A percentile compares a stretch with the other conserved stretches of the same genome.
These are phyloP conservation scores for Nesometra sesokonis DNA, from an alignment of 35 echinoderm and acorn worm genomes.

Conservation along the genomic window DNA sequence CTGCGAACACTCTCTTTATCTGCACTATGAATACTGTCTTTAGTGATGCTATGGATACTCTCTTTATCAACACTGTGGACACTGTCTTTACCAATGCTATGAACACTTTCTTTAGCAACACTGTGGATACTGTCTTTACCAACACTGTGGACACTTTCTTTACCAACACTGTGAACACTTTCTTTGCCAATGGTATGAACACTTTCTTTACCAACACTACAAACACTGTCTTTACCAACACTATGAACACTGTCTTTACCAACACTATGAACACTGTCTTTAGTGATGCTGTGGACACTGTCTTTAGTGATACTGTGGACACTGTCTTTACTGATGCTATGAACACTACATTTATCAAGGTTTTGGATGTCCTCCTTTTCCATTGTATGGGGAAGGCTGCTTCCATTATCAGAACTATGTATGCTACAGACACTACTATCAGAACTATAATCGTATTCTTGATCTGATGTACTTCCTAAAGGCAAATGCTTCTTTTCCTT, in stretches of 20 bases:
- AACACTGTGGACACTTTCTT: background rate
- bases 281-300: background rate
- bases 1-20: background rate
- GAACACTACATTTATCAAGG: background rate
- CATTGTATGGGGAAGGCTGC: background rate
- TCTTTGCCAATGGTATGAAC: background rate
- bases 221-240: background rate
- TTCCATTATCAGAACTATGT: background rate
- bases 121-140: background rate
- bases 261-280: background rate
- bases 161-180: background rate
- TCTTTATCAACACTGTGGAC: background rate
- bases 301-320: background rate
- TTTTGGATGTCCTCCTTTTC: background rate
- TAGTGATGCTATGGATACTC: background rate
- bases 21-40: background rate
- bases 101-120: background rate
- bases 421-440: background rate
- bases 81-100: background rate
- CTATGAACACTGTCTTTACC: background rate
- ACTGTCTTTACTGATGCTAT: background rate
- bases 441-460: background rate
- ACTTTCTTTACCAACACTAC: background rate
- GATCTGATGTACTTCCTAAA: background rate
- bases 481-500: background rate